These are phyloP conservation scores for Sigmodon hispidus DNA, from an alignment of 2,113 vertebrate species.

Conservation along the genomic window DNA sequence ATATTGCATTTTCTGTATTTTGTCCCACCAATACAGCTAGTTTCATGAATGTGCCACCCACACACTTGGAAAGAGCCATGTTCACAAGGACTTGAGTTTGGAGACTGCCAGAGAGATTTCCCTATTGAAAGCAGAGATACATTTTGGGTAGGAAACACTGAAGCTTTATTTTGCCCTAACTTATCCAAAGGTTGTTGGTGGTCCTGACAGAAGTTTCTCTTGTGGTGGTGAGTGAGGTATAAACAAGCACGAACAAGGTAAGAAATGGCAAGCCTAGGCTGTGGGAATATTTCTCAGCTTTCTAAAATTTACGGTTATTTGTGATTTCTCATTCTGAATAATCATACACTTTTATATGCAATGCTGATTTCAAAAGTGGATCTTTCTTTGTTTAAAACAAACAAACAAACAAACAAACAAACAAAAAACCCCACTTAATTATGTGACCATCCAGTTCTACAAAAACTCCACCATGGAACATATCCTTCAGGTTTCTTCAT, in stretches of 20 bases:
- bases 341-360: neutral
- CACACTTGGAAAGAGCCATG: no score
- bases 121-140: neutral
- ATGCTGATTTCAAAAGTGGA: neutral
- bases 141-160: neutral
- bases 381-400: slow-evolving; percentile 28
- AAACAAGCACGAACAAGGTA: neutral
- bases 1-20: neutral
- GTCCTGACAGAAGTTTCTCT: neutral
- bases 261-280: neutral
- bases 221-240: neutral
- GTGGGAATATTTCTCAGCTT: neutral
- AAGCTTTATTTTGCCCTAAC: neutral
- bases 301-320: neutral
- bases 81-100: neutral
- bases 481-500: slow-evolving; percentile 30
- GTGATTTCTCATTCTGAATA: slow-evolving; percentile 29
- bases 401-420: neutral
- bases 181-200: neutral
- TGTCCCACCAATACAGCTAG: rapidly evolving
- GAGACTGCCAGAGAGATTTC: neutral
- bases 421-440: neutral
- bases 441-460: neutral
- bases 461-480: neutral
- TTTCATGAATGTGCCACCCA: neutral